Evolutionary conservation across 2,888 invertebrate genomes (phyloP), one percentile per base, ranked within the genome.

Genomic region (Pristionchus maxplancki): DNA sequence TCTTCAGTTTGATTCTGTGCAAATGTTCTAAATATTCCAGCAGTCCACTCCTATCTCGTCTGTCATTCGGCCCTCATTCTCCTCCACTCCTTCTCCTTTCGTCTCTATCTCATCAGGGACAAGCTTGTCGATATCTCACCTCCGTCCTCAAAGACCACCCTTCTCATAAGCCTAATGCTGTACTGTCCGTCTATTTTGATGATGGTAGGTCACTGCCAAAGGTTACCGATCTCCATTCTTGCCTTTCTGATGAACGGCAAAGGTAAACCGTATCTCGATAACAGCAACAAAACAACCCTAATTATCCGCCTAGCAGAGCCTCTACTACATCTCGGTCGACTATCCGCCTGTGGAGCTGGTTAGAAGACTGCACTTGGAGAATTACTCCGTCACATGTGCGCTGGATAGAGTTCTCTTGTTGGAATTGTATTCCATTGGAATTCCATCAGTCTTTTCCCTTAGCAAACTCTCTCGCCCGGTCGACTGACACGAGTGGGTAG

Each of bases 51-150:
- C 28, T 78, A 40, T 34, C 24, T 24, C 78, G 78, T 78, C 6
- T 78, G 44, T n/a, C 78, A 48, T 28, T 78, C 78, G 20, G 20
- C 78, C 0, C 6, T 78, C 11, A 78, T 78, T 28, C 78, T 78
- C 2, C 78, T 78, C 4, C 78, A 78, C 28, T 78, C 78, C 6
- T 78, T 78, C 78, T 78, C 28, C 17, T 78, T 78, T 28, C 78
- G 78, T 28, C 44, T 78, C 13, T 78, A 78, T 24, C 4, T 78
- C 44, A 6, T 78, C 13, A 34, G 44, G 0, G 44, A 40, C 0
- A 78, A 48, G 3, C 5, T 4, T 11, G 44, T 78, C 3, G 5
- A 44, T 5, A 20, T 40, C 2, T 17, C 1, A 0, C 17, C 37
- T 11, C 78, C 78, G 11, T 15, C 78, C 8, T 24, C n/a, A 2